Evolutionary conservation across 2,888 invertebrate genomes (phyloP).

Genomic region (Trachelus iudaicus): DNA sequence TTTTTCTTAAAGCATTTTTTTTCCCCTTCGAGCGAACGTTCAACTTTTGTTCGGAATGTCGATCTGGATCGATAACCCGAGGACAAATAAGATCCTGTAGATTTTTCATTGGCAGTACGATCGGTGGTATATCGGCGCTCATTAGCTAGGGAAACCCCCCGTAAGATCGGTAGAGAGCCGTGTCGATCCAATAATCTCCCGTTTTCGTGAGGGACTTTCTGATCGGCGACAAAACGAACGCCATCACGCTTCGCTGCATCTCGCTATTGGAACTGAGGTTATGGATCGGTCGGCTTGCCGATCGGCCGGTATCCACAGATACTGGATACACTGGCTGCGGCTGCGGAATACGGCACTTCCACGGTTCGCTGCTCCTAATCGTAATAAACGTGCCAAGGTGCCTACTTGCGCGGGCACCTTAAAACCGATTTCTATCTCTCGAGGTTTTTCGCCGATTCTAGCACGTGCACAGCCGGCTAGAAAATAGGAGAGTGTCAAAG

Average conservation of each 20-base stretch:
- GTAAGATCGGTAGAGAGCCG: no score
- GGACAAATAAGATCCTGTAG: no score
- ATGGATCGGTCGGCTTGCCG: conserved; percentile 25
- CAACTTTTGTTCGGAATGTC: no score
- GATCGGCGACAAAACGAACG: conserved; percentile 44
- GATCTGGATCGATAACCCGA: no score
- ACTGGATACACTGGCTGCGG: conserved; percentile 15
- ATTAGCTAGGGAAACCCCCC: no score
- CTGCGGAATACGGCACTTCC: conserved; percentile 27
- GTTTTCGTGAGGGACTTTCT: conserved; percentile 32
- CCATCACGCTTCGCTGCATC: conserved; percentile 50
- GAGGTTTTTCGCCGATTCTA: conserved; percentile 9
- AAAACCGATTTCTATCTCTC: conserved; percentile 59
- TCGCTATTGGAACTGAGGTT: conserved; percentile 49
- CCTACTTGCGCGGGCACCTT: conserved; percentile 54
- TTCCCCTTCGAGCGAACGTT: no score
- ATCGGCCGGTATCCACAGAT: conserved; percentile 18
- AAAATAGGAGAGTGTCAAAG: no score
- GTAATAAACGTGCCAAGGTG: conserved; percentile 65
- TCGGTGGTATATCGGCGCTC: no score
- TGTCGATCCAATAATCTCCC: not conserved
- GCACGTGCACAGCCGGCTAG: no score
- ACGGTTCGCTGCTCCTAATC: conserved; percentile 63
- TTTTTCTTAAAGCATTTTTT: no score
- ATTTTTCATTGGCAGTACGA: no score